Evolutionary conservation across 2,113 vertebrate genomes (phyloP), one percentile per base, ranked within the genome.

Genomic region (Tragulus kanchil): DNA sequence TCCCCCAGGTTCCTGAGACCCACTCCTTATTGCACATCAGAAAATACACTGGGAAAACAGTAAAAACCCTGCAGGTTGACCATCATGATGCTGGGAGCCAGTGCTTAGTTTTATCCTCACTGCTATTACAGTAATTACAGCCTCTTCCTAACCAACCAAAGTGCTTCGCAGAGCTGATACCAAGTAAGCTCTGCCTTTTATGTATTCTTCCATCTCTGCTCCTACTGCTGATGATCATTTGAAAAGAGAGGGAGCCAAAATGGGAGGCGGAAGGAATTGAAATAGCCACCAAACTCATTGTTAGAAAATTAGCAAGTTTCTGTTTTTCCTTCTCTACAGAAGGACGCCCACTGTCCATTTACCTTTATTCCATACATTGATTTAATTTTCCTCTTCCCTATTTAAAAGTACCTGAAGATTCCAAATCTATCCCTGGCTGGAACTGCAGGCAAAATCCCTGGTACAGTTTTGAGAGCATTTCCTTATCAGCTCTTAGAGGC

Each of bases 21-120:
- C 4, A 8, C 7, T 87, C 19, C 15, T 86, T 75, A 52, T n/a
- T 56, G 54, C 14, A 12, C 71, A 5, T 54, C 75, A 92, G 54
- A 84, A 94, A 96, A 85, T 58, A 42, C 19, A 17, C 54, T 56
- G 45, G 50, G 50, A 59, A 94, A 89, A 45, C 15, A n/a, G n/a
- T n/a, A n/a, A n/a, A n/a, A n/a, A n/a, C n/a, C n/a, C n/a, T 3
- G 11, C 5, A 42, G 61, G 1, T 21, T 19, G 23, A 2, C 45
- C 26, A 21, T 78, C 48, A 36, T 11, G 25, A 25, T 3, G 7
- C 26, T 52, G 8, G 52, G 17, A 81, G 62, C 42, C 45, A 42
- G 1, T 25, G 45, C n/a, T 69, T 26, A 17, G 11, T 10, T 78
- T 50, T 50, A 25, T n/a, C 17, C 4, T 88, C 10, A 36, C 8